These are phyloP conservation scores for Mesorhabditis spiculigera DNA, from an alignment of 2,888 invertebrate genomes.

Conservation along the genomic window DNA sequence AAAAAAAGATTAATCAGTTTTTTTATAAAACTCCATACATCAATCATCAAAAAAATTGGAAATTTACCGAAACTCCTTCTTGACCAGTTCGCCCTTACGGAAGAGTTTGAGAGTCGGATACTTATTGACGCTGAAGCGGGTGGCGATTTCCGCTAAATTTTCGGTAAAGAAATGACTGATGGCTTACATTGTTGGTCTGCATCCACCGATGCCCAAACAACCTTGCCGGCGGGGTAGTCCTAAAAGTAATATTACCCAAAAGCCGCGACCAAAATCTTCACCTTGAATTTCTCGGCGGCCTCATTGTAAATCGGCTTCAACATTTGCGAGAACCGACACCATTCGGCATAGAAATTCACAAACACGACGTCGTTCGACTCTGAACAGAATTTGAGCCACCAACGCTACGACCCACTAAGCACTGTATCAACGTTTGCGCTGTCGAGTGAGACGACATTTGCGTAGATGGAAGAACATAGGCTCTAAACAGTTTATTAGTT, in stretches of 20 bases:
- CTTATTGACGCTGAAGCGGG: slow-evolving; percentile 90
- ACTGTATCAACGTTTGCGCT: slow-evolving; percentile 17
- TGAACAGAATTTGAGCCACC: slow-evolving; percentile 22
- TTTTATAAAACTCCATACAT: not conserved
- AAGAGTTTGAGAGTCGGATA: slow-evolving; percentile 96
- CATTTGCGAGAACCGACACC: slow-evolving; percentile 97
- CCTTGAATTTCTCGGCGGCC: slow-evolving; percentile 77
- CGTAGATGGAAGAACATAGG: not conserved
- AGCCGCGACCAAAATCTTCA: slow-evolving; percentile 11
- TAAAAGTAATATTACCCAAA: slow-evolving; percentile 36
- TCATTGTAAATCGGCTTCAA: slow-evolving; percentile 94
- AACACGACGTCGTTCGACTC: slow-evolving; percentile 83
- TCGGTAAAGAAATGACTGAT: not conserved
- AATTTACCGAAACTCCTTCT: slow-evolving; percentile 61
- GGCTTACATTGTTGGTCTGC: slow-evolving; percentile 82
- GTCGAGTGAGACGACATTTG: slow-evolving; percentile 16
- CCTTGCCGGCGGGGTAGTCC: slow-evolving; percentile 69
- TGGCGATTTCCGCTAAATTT: slow-evolving; percentile 71
- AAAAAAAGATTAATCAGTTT: slow-evolving; percentile 16
- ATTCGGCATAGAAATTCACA: slow-evolving; percentile 98
- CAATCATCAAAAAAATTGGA: not conserved
- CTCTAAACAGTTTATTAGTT: not conserved
- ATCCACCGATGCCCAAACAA: slow-evolving; percentile 92
- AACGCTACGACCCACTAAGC: slow-evolving; percentile 15
- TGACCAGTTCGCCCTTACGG: slow-evolving; percentile 61